Evolutionary conservation across 2,888 invertebrate genomes (phyloP).

Genomic region (Eutolmus rufibarbis): DNA sequence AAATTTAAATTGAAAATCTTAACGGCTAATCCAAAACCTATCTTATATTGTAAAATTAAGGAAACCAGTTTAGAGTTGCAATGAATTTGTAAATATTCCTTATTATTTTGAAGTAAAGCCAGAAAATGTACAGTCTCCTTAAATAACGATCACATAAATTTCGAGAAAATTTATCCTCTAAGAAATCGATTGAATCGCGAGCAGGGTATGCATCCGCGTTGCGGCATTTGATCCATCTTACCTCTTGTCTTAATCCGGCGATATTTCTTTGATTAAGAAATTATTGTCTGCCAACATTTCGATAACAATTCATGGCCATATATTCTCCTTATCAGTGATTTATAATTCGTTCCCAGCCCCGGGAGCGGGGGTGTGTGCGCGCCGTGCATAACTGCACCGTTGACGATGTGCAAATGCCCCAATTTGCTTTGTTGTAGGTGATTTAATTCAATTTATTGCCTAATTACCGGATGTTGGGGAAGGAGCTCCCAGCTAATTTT

Average conservation of each 20-base stretch:
- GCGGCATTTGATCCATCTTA: neutral
- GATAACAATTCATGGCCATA: neutral
- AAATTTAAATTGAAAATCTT: no score
- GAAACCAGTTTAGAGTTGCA: no score
- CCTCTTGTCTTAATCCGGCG: neutral
- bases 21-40: no score
- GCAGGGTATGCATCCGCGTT: neutral
- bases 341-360: neutral
- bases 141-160: neutral
- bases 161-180: neutral
- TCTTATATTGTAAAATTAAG: no score
- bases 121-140: no score
- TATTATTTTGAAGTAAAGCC: no score
- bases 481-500: neutral
- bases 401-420: neutral
- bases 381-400: neutral
- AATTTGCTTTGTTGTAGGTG: neutral
- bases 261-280: neutral
- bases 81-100: no score
- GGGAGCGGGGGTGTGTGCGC: neutral
- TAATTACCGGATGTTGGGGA: neutral
- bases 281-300: neutral
- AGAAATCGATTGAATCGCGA: neutral
- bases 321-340: neutral
- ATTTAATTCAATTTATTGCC: neutral